These are phyloP conservation scores for Drosophila kikkawai DNA, from an alignment of 1,140 invertebrate genomes.

Conservation along the genomic window DNA sequence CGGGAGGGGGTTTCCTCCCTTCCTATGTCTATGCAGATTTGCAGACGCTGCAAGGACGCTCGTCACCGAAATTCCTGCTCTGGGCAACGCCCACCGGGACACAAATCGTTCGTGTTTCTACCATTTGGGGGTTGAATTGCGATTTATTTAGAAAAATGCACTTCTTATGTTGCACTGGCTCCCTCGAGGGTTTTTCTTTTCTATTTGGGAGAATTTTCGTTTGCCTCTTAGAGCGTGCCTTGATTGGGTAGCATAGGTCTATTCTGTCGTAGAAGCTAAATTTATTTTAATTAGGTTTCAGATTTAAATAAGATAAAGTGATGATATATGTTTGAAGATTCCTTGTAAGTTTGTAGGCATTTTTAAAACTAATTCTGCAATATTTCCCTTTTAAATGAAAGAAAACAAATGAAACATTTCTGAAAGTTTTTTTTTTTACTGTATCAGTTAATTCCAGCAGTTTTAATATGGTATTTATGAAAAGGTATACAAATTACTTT, in stretches of 20 bases:
- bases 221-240: neutral
- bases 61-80: constrained; percentile 23
- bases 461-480: too few species aligned
- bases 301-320: neutral
- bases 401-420: rapidly evolving
- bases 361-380: too few species aligned
- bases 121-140: constrained; percentile 36
- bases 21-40: constrained; percentile 69
- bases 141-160: constrained; percentile 69
- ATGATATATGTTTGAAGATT: neutral
- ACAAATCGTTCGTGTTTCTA: constrained; percentile 32
- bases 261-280: neutral
- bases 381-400: neutral
- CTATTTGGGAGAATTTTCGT: constrained; percentile 2
- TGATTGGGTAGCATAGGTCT: neutral
- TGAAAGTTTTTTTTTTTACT: neutral
- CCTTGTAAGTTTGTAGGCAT: neutral
- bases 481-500: too few species aligned
- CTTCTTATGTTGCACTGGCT: constrained; percentile 57
- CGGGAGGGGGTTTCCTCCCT: constrained; percentile 24
- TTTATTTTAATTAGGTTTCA: neutral
- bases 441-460: rapidly evolving
- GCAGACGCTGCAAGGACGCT: constrained; percentile 75
- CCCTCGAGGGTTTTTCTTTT: neutral
- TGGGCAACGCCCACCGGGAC: constrained; percentile 69